Evolutionary conservation across 2,113 vertebrate genomes (phyloP).

Genomic region (Gambusia holbrooki): DNA sequence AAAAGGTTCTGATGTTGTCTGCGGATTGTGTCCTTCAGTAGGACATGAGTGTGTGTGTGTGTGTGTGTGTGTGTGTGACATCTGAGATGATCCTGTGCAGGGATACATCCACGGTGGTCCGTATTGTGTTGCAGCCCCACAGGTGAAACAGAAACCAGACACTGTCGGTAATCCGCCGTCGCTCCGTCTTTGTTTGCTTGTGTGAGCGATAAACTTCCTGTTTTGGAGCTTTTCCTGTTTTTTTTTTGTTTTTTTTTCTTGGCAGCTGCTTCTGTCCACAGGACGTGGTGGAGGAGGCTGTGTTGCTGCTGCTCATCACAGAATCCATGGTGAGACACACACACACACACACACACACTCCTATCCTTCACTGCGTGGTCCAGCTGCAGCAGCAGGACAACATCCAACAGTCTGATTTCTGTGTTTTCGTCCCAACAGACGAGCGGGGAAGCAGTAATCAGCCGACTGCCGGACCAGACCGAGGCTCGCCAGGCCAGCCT

Average conservation of each 20-base stretch:
- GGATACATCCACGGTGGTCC: conserved; percentile 56
- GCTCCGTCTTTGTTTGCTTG: conserved; percentile 44
- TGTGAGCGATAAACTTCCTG: conserved; percentile 46
- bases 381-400: not conserved
- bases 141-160: conserved; percentile 68
- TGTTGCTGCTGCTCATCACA: conserved; percentile 93
- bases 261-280: conserved; percentile 94
- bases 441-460: conserved; percentile 92
- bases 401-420: not conserved
- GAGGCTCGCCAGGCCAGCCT: conserved; percentile 88
- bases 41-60: conserved; percentile 4
- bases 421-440: conserved; percentile 78
- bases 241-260: conserved; percentile 64
- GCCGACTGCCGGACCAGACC: conserved; percentile 89
- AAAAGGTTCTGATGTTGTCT: conserved; percentile 23
- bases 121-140: conserved; percentile 70
- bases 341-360: conserved; percentile 5
- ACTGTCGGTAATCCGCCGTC: conserved; percentile 30
- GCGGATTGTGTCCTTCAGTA: conserved; percentile 29
- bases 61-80: conserved; percentile 32
- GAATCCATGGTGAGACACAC: conserved; percentile 95
- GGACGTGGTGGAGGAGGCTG: conserved; percentile 97
- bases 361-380: not conserved
- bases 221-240: conserved; percentile 59
- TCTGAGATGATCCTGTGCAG: conserved; percentile 54